Conservation (phyloP, 2,797 vertebrate species). For the Lerista edwardsae region DNA sequence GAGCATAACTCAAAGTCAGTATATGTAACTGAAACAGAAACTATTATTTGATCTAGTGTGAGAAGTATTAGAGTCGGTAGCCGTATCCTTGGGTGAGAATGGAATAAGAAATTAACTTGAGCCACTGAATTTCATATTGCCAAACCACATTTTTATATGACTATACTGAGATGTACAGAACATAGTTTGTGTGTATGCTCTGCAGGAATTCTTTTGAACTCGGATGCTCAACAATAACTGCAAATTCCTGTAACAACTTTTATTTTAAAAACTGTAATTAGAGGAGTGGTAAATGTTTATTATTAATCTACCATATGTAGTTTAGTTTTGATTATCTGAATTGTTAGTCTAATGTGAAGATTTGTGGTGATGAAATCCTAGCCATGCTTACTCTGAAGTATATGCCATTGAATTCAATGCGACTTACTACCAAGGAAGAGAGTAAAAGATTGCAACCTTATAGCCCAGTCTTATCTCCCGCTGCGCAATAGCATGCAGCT, state of each 20-base stretch:
- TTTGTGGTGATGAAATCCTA: slow-evolving; percentile 9
- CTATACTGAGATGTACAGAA: slow-evolving; percentile 19
- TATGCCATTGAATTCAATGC: no score
- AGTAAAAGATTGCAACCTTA: no score
- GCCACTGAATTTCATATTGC: slow-evolving; percentile 48
- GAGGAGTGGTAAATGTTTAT: not conserved
- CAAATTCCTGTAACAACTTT: slow-evolving; percentile 17
- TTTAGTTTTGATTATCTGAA: no score
- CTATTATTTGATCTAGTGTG: slow-evolving; percentile 39
- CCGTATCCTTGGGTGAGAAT: slow-evolving; percentile 58
- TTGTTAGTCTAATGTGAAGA: slow-evolving; percentile 24
- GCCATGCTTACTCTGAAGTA: no score
- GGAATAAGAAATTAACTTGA: slow-evolving; percentile 53
- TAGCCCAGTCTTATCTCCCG: no score
- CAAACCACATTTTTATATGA: slow-evolving; percentile 39
- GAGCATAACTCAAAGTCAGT: slow-evolving; percentile 59
- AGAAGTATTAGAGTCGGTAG: slow-evolving; percentile 51
- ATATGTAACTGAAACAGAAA: slow-evolving; percentile 52
- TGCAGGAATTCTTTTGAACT: slow-evolving; percentile 12
- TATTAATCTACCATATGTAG: no score
- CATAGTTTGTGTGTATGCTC: not conserved
- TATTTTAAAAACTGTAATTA: slow-evolving; percentile 12
- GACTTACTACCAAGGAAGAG: no score
- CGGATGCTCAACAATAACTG: slow-evolving; percentile 29
- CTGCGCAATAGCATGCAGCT: no score